phyloP scores from a whole-genome alignment of 2,888 invertebrate genomes.

The Leptopilina syphax region DNA sequence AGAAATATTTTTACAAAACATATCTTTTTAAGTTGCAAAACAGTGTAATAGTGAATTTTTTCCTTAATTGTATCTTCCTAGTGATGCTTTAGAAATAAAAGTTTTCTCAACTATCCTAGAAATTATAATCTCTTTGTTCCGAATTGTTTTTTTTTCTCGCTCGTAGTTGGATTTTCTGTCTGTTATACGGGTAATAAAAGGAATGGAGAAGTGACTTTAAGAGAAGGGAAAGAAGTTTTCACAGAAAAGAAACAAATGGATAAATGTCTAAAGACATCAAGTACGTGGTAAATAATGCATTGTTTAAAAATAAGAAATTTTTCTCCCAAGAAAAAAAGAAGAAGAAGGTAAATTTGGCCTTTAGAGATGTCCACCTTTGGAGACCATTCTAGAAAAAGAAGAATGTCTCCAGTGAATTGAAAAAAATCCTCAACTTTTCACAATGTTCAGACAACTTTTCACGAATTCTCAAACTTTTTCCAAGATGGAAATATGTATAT shows the following conservation, averaged over 20 bases:
- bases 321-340: neutral
- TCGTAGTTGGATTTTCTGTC: neutral
- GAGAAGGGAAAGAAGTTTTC: neutral
- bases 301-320: constrained; percentile 5
- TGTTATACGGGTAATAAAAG: neutral
- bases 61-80: neutral
- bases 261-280: constrained; percentile 3
- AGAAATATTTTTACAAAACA: neutral
- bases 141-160: neutral
- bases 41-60: neutral
- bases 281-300: constrained; percentile 12
- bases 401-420: constrained; percentile 7
- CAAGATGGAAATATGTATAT: neutral
- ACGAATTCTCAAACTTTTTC: neutral
- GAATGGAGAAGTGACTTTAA: neutral
- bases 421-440: constrained; percentile 4
- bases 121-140: neutral
- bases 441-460: constrained; percentile 2
- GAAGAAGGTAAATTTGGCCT: neutral
- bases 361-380: neutral
- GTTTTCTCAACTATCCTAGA: neutral
- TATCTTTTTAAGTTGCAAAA: neutral
- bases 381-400: neutral
- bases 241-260: neutral
- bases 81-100: neutral